Percentiles rank a stretch among this genome's conserved stretches.
These are phyloP conservation scores for Phrixothrix hirtus DNA, from an alignment of 2,888 invertebrate species.

Conservation along the genomic window DNA sequence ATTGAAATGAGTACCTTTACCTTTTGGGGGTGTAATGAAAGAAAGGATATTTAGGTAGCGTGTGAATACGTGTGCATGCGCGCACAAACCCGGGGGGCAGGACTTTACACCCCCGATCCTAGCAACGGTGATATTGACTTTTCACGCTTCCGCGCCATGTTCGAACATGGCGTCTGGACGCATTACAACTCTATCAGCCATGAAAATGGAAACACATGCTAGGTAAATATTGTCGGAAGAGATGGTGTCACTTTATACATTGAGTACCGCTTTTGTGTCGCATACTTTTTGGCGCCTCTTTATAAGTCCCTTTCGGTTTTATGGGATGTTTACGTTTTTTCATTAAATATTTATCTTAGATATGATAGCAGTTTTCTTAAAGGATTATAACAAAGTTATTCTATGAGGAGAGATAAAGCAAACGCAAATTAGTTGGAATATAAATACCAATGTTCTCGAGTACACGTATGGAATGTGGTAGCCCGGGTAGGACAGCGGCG, in stretches of 20 bases:
- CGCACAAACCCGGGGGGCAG: slow-evolving; percentile 32
- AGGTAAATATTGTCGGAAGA: slow-evolving; percentile 23
- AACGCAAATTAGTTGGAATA: slow-evolving; percentile 1
- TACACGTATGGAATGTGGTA: slow-evolving; percentile 42
- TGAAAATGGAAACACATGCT: slow-evolving; percentile 27
- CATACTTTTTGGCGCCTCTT: not conserved
- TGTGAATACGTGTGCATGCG: slow-evolving; percentile 30
- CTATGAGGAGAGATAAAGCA: not conserved
- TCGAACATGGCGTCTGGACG: slow-evolving; percentile 36
- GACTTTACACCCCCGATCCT: slow-evolving; percentile 32
- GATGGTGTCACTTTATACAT: slow-evolving; percentile 13
- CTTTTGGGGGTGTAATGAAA: slow-evolving; percentile 27
- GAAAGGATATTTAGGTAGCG: slow-evolving; percentile 30
- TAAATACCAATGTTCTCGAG: slow-evolving; percentile 27
- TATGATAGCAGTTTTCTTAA: too few relatives aligned
- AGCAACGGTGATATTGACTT: slow-evolving; percentile 36
- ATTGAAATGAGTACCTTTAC: slow-evolving; percentile 13
- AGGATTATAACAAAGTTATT: too few relatives aligned
- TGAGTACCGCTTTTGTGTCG: not conserved
- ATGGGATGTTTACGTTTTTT: not conserved
- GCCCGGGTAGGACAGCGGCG: slow-evolving; percentile 38
- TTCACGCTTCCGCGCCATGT: slow-evolving; percentile 36
- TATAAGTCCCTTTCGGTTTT: not conserved
- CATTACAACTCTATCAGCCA: slow-evolving; percentile 30
- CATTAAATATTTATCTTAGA: not conserved